phyloP scores from a whole-genome alignment of 2,888 invertebrate species.

The Azorinus chamasolen region DNA sequence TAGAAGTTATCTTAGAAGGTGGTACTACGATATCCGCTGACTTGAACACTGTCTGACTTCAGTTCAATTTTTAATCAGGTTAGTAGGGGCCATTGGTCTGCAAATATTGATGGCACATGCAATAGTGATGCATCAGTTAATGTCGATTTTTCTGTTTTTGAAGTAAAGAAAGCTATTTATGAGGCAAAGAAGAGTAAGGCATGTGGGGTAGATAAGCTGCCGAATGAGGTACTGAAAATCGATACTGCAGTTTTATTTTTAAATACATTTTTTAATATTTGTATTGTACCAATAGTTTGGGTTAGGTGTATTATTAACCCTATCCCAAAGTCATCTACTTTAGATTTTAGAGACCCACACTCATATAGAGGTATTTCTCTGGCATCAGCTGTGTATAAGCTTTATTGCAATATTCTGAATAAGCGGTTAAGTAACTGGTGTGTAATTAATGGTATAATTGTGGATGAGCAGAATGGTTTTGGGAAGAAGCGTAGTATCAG shows the following conservation, averaged over 20 bases:
- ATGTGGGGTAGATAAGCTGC: constrained; percentile 12
- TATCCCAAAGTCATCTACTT: constrained; percentile 9
- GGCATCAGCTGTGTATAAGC: constrained; percentile 17
- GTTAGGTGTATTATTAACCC: constrained; percentile 23
- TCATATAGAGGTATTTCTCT: constrained; percentile 20
- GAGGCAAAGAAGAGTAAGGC: no score
- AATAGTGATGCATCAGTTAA: neutral
- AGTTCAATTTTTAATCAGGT: constrained; percentile 25
- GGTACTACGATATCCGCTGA: constrained; percentile 5
- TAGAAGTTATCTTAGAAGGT: constrained; percentile 16
- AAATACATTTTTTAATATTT: constrained; percentile 29
- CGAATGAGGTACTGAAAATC: constrained; percentile 17
- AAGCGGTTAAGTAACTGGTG: no score
- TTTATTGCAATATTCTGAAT: no score
- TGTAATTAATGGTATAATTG: no score
- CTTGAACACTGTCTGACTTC: no score
- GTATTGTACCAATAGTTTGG: constrained; percentile 21
- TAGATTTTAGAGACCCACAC: constrained; percentile 15
- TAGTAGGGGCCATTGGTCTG: constrained; percentile 15
- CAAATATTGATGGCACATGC: neutral
- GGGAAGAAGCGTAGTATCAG: no score
- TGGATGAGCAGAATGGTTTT: no score
- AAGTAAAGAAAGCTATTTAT: constrained; percentile 19
- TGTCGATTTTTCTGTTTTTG: constrained; percentile 3
- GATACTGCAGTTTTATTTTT: constrained; percentile 22